Percentiles rank a stretch among this genome's conserved stretches.
Conservation (phyloP, 2,888 invertebrate species). For the Tryphoninae sp. region DNA sequence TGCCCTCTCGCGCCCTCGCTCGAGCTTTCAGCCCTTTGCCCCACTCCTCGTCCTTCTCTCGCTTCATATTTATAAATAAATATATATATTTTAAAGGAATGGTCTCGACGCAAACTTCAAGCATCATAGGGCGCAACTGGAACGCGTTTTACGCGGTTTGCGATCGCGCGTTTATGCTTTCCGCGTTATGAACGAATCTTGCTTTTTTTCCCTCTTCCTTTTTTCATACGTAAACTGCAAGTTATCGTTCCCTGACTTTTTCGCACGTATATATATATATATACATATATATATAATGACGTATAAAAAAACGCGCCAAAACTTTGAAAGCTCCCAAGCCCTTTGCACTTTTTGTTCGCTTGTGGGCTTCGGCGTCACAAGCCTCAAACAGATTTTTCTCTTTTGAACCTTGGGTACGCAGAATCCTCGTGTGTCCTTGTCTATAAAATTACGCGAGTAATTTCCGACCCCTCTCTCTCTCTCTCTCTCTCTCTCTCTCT, state of each 20-base stretch:
- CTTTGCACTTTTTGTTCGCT: neutral
- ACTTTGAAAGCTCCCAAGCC: neutral
- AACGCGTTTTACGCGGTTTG: constrained; percentile 11
- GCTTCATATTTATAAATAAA: constrained; percentile 4
- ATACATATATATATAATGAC: neutral
- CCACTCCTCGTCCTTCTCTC: neutral
- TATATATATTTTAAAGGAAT: constrained; percentile 9
- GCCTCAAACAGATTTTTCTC: neutral
- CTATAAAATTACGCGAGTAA: neutral
- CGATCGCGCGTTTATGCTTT: constrained; percentile 3
- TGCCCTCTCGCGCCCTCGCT: constrained; percentile 43
- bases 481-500: neutral
- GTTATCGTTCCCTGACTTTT: neutral
- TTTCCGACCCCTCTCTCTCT: neutral
- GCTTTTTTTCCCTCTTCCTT: constrained; percentile 1
- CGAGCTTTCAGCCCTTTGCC: neutral
- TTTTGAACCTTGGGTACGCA: neutral
- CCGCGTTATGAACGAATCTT: constrained; percentile 26
- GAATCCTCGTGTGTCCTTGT: neutral
- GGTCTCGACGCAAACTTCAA: neutral
- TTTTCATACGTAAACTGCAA: constrained; percentile 4
- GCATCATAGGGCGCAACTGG: neutral
- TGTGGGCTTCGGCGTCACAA: neutral
- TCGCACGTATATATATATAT: neutral
- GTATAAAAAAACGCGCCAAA: neutral